Conservation (phyloP, 2,797 vertebrate species). For the Myripristis jacobus region DNA sequence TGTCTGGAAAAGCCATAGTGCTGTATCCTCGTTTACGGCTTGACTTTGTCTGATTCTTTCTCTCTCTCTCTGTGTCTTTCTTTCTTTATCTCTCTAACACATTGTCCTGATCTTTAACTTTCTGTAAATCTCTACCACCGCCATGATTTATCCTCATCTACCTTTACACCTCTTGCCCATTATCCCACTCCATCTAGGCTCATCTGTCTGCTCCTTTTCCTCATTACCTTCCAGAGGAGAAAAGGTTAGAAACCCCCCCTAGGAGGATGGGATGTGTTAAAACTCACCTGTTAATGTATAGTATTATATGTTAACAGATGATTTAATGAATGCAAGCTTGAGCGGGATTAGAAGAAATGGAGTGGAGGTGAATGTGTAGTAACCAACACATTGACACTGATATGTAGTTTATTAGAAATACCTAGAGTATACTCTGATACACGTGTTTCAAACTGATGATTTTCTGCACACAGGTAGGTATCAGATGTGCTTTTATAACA, state of each 20-base stretch:
- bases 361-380: no score
- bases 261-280: no score
- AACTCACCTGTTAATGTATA: no score
- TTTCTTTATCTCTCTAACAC: slow-evolving; percentile 30
- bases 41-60: slow-evolving; percentile 47
- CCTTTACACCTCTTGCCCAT: slow-evolving; percentile 17
- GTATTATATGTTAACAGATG: no score
- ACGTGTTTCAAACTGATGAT: no score
- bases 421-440: no score
- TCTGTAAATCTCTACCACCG: slow-evolving; percentile 15
- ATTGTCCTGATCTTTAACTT: slow-evolving; percentile 14
- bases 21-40: slow-evolving; percentile 66
- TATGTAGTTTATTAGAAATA: no score
- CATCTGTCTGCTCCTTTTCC: slow-evolving; percentile 25
- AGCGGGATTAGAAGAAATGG: no score
- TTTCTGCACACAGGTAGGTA: no score
- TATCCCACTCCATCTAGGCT: background rate
- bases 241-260: slow-evolving; percentile 29
- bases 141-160: slow-evolving; percentile 25
- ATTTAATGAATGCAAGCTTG: no score
- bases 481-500: no score
- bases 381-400: no score
- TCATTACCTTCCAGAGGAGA: slow-evolving; percentile 23
- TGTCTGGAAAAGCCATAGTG: slow-evolving; percentile 76
- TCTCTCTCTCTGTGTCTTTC: slow-evolving; percentile 38